These are phyloP conservation scores for Andrena fulva DNA, from an alignment of 2,888 invertebrate genomes.

Conservation along the genomic window DNA sequence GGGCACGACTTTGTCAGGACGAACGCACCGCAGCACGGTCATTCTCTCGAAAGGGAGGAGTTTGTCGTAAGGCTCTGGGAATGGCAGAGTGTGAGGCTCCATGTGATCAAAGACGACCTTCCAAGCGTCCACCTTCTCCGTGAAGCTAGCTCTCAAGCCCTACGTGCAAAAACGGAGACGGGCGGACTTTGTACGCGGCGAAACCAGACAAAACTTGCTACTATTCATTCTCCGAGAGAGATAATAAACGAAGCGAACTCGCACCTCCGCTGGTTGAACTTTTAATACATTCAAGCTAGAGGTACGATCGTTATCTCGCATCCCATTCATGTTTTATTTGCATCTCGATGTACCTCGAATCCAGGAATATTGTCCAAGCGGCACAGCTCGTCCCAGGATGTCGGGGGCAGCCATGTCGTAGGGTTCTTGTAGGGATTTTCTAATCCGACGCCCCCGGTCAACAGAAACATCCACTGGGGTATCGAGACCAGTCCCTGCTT, in stretches of 20 bases:
- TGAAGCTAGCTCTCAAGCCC: conserved; percentile 90
- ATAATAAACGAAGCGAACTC: no score
- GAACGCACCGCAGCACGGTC: conserved; percentile 91
- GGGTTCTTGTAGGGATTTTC: conserved; percentile 91
- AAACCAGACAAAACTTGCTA: background rate
- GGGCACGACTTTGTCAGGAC: conserved; percentile 95
- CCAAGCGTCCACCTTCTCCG: conserved; percentile 88
- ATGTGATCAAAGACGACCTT: conserved; percentile 90
- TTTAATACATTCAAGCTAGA: no score
- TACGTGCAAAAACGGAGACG: conserved; percentile 62
- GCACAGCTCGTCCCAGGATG: conserved; percentile 93
- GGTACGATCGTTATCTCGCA: no score
- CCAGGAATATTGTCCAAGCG: conserved; percentile 86
- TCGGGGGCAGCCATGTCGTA: conserved; percentile 89
- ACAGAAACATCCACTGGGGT: conserved; percentile 93
- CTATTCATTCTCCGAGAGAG: no score
- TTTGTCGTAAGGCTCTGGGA: conserved; percentile 91
- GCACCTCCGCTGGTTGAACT: no score
- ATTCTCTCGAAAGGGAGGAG: conserved; percentile 91
- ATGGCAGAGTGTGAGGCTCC: conserved; percentile 90
- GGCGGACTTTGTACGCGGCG: background rate
- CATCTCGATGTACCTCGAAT: conserved; percentile 80
- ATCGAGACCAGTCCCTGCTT: conserved; percentile 88
- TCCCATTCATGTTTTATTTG: background rate
- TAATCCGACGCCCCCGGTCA: conserved; percentile 94